Conservation (phyloP, 2,888 invertebrate species). For the Subacronicta megacephala region DNA sequence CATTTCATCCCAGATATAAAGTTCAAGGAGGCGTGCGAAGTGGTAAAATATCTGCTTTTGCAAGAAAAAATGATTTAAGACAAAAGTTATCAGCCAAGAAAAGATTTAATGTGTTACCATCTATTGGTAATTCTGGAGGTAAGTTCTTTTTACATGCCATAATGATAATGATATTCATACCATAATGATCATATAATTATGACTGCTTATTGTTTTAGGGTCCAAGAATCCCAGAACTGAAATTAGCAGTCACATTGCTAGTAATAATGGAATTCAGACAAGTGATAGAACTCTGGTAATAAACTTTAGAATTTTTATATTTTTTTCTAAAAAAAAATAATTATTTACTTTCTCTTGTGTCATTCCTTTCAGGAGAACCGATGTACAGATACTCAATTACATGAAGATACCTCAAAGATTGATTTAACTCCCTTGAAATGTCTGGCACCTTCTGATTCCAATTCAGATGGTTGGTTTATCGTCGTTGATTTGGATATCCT, state of each 20-base stretch:
- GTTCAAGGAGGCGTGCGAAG: conserved; percentile 2
- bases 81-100: conserved; percentile 55
- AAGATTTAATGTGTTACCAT: conserved; percentile 38
- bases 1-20: conserved; percentile 15
- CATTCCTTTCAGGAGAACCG: conserved; percentile 36
- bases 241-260: background rate
- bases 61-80: conserved; percentile 58
- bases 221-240: conserved; percentile 2
- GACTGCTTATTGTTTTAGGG: conserved; percentile 16
- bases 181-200: conserved; percentile 1
- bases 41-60: conserved; percentile 5
- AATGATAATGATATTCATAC: conserved; percentile 1
- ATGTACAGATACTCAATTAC: conserved; percentile 11
- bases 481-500: conserved; percentile 72
- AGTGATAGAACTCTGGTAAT: conserved; percentile 12
- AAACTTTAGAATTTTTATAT: background rate
- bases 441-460: conserved; percentile 51
- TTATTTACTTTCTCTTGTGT: background rate
- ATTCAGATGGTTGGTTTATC: conserved; percentile 70
- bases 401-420: conserved; percentile 37
- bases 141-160: conserved; percentile 15
- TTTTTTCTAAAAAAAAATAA: background rate
- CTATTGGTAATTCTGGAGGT: conserved; percentile 35
- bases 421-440: conserved; percentile 65
- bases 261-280: conserved; percentile 10